Conservation (phyloP, 1,140 invertebrate genomes). For the Leucophenga varia region DNA sequence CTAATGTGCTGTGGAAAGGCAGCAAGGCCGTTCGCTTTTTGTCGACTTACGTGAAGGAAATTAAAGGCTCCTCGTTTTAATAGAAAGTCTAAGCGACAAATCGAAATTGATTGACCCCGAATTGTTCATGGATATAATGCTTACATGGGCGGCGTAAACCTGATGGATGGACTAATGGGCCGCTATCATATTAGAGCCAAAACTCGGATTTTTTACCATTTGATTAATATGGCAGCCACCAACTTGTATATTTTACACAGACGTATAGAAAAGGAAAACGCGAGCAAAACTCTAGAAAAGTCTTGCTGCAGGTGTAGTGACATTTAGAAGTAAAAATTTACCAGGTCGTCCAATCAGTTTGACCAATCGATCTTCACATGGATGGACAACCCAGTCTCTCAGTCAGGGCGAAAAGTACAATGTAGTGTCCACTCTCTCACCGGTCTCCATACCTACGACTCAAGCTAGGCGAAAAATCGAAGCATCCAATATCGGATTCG, state of each 20-base stretch:
- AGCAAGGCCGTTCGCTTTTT: constrained; percentile 55
- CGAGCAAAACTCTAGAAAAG: too few species aligned
- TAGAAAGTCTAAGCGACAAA: too few species aligned
- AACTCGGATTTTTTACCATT: constrained; percentile 56
- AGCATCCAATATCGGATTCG: too few species aligned
- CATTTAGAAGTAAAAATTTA: too few species aligned
- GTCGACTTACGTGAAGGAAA: constrained; percentile 40
- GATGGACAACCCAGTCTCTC: too few species aligned
- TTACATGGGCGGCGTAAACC: constrained; percentile 59
- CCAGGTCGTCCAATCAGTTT: too few species aligned
- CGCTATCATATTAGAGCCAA: constrained; percentile 53
- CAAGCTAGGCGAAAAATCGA: neutral
- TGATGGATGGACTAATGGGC: constrained; percentile 54
- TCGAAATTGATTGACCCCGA: too few species aligned
- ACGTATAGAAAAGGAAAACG: neutral
- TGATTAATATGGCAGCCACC: constrained; percentile 46
- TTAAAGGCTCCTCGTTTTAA: neutral
- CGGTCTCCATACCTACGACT: neutral
- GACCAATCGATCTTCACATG: too few species aligned
- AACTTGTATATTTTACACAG: constrained; percentile 7
- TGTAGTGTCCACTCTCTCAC: neutral
- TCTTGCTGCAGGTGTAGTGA: too few species aligned
- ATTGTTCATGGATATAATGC: constrained; percentile 57
- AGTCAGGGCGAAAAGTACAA: neutral
- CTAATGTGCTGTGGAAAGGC: constrained; percentile 51